Evolutionary conservation across 2,113 vertebrate genomes (phyloP).

Genomic region (Gorsachius goisagi): DNA sequence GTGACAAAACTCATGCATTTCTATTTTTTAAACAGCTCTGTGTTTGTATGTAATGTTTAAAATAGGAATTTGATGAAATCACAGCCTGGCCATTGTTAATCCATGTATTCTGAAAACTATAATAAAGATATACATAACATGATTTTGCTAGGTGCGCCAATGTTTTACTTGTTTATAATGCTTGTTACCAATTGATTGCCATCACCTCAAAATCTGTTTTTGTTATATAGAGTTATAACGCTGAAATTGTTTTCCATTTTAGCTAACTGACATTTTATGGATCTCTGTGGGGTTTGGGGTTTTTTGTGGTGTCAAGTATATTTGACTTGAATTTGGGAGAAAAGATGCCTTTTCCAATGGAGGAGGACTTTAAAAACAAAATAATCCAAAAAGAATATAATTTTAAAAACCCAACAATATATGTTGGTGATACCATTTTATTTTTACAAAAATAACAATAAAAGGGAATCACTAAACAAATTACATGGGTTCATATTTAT

Average conservation of each 20-base stretch:
- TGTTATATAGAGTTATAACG: background rate
- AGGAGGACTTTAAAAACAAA: background rate
- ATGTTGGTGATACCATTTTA: background rate
- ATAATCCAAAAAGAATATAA: background rate
- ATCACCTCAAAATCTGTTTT: background rate
- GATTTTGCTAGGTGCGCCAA: conserved; percentile 24
- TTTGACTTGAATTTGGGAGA: background rate
- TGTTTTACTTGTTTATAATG: conserved; percentile 37
- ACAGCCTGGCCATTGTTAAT: conserved; percentile 58
- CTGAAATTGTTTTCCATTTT: background rate
- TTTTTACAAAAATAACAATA: background rate
- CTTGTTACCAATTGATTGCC: background rate
- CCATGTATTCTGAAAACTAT: conserved; percentile 57
- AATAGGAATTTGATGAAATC: conserved; percentile 62
- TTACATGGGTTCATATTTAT: background rate
- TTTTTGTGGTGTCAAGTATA: background rate
- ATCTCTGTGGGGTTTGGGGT: background rate
- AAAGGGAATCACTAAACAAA: conserved; percentile 12
- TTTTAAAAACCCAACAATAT: background rate
- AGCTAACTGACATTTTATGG: background rate
- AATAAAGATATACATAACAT: conserved; percentile 51
- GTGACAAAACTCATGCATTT: conserved; percentile 19
- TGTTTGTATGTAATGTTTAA: conserved; percentile 64
- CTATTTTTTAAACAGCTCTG: conserved; percentile 53
- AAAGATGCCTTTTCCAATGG: background rate